phyloP scores from a whole-genome alignment of 1,140 invertebrate species.

The Acromyrmex charruanus region DNA sequence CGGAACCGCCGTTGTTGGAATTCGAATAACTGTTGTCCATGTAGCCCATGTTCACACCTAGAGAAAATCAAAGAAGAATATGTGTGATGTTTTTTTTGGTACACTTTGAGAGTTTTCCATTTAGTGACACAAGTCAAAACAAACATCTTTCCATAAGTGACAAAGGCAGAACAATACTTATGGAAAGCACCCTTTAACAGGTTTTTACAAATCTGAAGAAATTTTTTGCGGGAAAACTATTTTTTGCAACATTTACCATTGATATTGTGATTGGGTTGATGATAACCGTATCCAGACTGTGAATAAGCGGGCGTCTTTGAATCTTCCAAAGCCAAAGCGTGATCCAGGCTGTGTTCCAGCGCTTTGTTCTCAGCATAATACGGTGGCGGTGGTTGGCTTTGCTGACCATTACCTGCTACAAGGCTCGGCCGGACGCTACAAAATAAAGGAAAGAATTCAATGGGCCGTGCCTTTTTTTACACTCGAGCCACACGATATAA shows the following conservation, averaged over 20 bases:
- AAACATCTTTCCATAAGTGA: too few species aligned
- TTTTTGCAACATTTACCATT: conserved; percentile 89
- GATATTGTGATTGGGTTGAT: conserved; percentile 89
- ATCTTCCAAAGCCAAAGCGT: conserved; percentile 92
- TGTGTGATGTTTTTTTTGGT: not conserved
- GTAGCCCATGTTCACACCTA: conserved; percentile 95
- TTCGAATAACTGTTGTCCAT: conserved; percentile 97
- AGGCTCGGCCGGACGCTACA: conserved; percentile 90
- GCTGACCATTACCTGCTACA: conserved; percentile 89
- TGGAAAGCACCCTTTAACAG: not conserved
- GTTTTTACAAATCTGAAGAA: not conserved
- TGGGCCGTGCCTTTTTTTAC: not conserved
- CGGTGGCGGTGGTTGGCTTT: conserved; percentile 92
- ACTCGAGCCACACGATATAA: not conserved
- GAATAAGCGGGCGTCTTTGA: conserved; percentile 93
- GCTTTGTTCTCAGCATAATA: conserved; percentile 97
- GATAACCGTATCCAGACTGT: conserved; percentile 94
- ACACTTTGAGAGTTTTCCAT: too few species aligned
- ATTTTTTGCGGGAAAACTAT: not conserved
- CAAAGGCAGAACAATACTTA: too few species aligned
- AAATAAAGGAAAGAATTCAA: conserved; percentile 28
- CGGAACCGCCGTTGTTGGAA: conserved; percentile 96
- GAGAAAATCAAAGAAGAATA: conserved; percentile 57
- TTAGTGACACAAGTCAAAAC: too few species aligned
- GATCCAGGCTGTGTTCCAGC: conserved; percentile 94